Percentiles rank a stretch among this genome's conserved stretches.
These are phyloP conservation scores for Endomychus coccineus DNA, from an alignment of 2,888 invertebrate genomes.

Conservation along the genomic window DNA sequence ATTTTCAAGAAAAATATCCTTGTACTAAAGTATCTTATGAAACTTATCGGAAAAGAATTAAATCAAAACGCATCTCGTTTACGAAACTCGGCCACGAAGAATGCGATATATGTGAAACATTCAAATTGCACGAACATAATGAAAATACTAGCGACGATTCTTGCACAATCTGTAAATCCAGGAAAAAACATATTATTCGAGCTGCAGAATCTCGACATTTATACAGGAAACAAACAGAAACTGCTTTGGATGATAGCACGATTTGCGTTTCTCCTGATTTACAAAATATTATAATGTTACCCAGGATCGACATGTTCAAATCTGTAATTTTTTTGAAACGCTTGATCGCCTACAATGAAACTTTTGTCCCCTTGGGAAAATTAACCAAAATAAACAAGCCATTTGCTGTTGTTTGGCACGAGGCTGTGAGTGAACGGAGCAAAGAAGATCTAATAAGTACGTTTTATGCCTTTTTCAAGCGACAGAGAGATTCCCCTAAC, in stretches of 20 bases:
- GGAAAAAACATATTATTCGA: background rate
- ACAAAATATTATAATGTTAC: slow-evolving; percentile 20
- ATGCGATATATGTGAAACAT: slow-evolving; percentile 6
- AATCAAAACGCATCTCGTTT: slow-evolving; percentile 7
- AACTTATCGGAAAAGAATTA: slow-evolving; percentile 7
- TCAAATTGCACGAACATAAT: slow-evolving; percentile 4
- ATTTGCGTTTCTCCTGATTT: slow-evolving; percentile 5
- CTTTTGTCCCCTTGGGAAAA: slow-evolving; percentile 25
- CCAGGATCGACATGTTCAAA: slow-evolving; percentile 22
- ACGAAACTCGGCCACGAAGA: slow-evolving; percentile 9
- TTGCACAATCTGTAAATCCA: slow-evolving; percentile 3
- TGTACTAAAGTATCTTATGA: slow-evolving; percentile 3
- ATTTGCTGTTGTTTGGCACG: slow-evolving; percentile 27
- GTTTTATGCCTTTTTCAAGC: slow-evolving; percentile 15
- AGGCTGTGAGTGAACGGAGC: slow-evolving; percentile 29
- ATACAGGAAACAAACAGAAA: slow-evolving; percentile 1
- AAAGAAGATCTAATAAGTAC: slow-evolving; percentile 25
- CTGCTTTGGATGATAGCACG: background rate
- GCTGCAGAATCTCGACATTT: background rate
- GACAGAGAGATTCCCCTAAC: slow-evolving; percentile 12
- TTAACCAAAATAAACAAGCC: slow-evolving; percentile 11
- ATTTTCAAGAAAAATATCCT: slow-evolving; percentile 7
- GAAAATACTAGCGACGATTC: background rate
- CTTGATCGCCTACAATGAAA: slow-evolving; percentile 23
- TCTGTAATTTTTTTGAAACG: slow-evolving; percentile 20